Percentiles rank a stretch among this genome's conserved stretches.
Conservation (phyloP, 2,113 vertebrate species). For the Balaeniceps rex region DNA sequence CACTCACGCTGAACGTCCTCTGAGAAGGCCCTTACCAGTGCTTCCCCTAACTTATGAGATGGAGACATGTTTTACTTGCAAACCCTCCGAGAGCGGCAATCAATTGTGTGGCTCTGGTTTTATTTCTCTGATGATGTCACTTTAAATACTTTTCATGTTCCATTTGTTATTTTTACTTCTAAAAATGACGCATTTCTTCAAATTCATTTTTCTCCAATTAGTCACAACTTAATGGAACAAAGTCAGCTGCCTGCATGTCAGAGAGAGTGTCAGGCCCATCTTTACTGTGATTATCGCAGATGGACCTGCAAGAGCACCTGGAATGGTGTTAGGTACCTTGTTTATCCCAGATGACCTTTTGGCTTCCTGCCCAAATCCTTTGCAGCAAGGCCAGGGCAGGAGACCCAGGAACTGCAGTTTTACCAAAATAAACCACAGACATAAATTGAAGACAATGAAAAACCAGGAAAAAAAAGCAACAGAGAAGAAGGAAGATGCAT, state of each 20-base stretch:
- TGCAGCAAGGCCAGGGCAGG: background rate
- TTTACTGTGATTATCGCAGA: background rate
- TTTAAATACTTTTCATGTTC: constrained; percentile 80
- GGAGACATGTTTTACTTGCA: constrained; percentile 63
- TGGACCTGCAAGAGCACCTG: background rate
- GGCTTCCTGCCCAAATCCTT: constrained; percentile 6
- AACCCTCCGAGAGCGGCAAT: constrained; percentile 66
- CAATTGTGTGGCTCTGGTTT: constrained; percentile 61
- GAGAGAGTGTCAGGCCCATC: background rate
- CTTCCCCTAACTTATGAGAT: constrained; percentile 37
- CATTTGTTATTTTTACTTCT: constrained; percentile 83
- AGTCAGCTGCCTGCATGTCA: constrained; percentile 33
- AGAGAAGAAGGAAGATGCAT: constrained; percentile 31
- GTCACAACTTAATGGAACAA: constrained; percentile 65
- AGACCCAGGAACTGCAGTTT: background rate
- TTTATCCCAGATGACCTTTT: background rate
- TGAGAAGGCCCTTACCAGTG: constrained; percentile 36
- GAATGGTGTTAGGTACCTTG: background rate
- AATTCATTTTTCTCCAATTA: constrained; percentile 79
- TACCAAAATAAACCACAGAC: background rate
- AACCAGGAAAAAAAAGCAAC: background rate
- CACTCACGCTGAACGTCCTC: background rate
- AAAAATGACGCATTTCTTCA: constrained; percentile 80
- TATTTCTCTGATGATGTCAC: constrained; percentile 79
- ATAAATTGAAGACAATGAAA: constrained; percentile 21